Percentiles rank a stretch among this genome's conserved stretches.
phyloP scores from a whole-genome alignment of 2,888 invertebrate genomes.

The Lithophane leautieri region DNA sequence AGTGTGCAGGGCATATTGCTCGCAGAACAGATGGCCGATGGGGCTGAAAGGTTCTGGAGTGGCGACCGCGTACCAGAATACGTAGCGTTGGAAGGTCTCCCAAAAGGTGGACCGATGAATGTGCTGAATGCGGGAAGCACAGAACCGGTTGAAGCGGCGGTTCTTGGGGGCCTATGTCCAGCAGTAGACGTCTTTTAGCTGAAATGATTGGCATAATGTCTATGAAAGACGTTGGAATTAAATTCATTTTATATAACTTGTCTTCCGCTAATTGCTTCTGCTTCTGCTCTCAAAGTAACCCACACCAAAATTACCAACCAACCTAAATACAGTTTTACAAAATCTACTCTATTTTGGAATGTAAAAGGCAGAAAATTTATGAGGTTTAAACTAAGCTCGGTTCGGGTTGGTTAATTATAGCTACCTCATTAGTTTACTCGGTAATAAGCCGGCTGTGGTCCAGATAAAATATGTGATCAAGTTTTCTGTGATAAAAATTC shows the following conservation, averaged over 20 bases:
- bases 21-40: too few species aligned
- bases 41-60: too few species aligned
- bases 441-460: conserved; percentile 55
- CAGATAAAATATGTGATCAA: conserved; percentile 55
- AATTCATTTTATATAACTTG: background rate
- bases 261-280: background rate
- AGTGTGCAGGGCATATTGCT: too few species aligned
- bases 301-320: background rate
- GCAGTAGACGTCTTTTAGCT: too few species aligned
- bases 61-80: too few species aligned
- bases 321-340: conserved; percentile 14
- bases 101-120: too few species aligned
- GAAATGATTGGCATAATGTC: background rate
- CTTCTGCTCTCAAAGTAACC: background rate
- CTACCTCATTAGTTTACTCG: conserved; percentile 52
- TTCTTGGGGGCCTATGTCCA: too few species aligned
- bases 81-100: too few species aligned
- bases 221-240: background rate
- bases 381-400: conserved; percentile 48
- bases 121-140: too few species aligned
- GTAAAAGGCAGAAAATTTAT: conserved; percentile 48
- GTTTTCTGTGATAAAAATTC: conserved; percentile 28
- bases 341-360: conserved; percentile 33
- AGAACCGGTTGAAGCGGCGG: too few species aligned
- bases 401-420: conserved; percentile 48